Conservation (phyloP, 2,888 invertebrate species). For the Clostera curtula region DNA sequence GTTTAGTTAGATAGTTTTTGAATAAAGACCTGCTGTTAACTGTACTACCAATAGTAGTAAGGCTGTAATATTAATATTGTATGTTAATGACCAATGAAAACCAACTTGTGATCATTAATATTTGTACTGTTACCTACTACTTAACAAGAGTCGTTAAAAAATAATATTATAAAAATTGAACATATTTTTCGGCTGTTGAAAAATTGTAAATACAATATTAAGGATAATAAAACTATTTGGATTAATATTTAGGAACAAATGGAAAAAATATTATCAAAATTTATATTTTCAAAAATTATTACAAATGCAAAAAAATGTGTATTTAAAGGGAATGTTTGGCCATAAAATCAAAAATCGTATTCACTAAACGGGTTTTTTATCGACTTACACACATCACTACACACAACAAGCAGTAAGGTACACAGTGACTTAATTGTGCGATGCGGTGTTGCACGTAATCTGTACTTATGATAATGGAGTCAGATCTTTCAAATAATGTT, state of each 20-base stretch:
- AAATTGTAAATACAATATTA: constrained; percentile 75
- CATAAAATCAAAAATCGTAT: constrained; percentile 55
- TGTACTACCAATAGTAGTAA: constrained; percentile 65
- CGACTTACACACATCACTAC: constrained; percentile 64
- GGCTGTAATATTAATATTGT: constrained; percentile 68
- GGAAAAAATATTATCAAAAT: constrained; percentile 73
- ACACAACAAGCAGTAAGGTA: constrained; percentile 65
- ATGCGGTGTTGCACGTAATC: constrained; percentile 58
- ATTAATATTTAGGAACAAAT: constrained; percentile 74
- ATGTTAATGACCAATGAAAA: constrained; percentile 77
- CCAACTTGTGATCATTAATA: constrained; percentile 77
- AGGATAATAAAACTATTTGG: constrained; percentile 75
- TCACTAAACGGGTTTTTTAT: constrained; percentile 63
- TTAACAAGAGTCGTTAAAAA: constrained; percentile 76
- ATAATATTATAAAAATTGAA: constrained; percentile 73
- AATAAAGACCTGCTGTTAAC: constrained; percentile 65
- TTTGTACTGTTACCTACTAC: constrained; percentile 77
- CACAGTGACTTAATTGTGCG: constrained; percentile 62
- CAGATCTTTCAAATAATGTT: constrained; percentile 60
- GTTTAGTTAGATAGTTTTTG: constrained; percentile 48
- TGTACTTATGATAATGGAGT: constrained; percentile 49
- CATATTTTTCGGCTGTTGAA: constrained; percentile 76
- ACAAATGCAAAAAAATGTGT: constrained; percentile 68
- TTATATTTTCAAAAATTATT: constrained; percentile 76
- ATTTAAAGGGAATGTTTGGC: constrained; percentile 71